phyloP scores from a whole-genome alignment of 2,888 invertebrate genomes.

The Lasioglossum villosulum region DNA sequence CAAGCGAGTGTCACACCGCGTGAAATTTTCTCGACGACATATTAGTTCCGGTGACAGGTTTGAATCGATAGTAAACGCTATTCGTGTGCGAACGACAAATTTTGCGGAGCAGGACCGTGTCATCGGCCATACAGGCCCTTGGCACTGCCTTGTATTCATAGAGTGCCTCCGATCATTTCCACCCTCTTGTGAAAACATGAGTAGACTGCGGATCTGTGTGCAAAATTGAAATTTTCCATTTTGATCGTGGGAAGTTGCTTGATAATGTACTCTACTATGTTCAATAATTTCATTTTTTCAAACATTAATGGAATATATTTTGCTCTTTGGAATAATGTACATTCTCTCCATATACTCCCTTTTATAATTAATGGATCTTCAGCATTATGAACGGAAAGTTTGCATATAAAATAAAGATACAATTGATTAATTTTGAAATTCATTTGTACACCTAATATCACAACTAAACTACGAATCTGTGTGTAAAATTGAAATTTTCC shows the following conservation, averaged over 20 bases:
- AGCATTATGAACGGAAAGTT: too few species aligned
- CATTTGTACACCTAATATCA: too few species aligned
- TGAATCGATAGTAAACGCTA: conserved; percentile 35
- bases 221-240: not conserved
- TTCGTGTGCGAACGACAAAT: conserved; percentile 30
- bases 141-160: not conserved
- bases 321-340: too few species aligned
- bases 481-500: not conserved
- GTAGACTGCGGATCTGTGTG: not conserved
- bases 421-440: too few species aligned
- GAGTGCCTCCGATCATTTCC: not conserved
- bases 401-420: too few species aligned
- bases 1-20: conserved; percentile 51
- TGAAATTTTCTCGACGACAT: conserved; percentile 59
- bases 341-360: too few species aligned
- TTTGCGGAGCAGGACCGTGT: conserved; percentile 1
- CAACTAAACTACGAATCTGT: not conserved
- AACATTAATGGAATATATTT: too few species aligned
- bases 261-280: too few species aligned
- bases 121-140: not conserved
- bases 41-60: conserved; percentile 55
- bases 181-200: not conserved
- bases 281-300: too few species aligned
- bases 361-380: too few species aligned
- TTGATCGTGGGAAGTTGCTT: not conserved